A percentile compares a stretch with the other conserved stretches of the same genome.
Evolutionary conservation across 1,140 invertebrate genomes (phyloP).

Genomic region (Pseudomyrmex sp.): DNA sequence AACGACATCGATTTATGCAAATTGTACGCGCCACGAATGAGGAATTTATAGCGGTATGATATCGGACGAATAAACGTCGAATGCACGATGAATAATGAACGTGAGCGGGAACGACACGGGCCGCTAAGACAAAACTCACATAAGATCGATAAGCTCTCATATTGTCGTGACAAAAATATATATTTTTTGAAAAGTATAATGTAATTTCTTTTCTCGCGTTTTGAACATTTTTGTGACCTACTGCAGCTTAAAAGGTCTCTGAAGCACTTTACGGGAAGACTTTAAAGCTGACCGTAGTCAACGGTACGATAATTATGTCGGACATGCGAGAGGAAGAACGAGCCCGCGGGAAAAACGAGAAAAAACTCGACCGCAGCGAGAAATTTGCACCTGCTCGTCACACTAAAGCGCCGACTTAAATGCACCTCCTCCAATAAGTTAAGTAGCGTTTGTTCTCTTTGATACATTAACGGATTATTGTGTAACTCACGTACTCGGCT

Average conservation of each 20-base stretch:
- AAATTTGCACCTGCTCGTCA: slow-evolving; percentile 52
- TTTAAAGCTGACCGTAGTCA: neutral
- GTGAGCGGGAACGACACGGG: neutral
- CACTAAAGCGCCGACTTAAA: slow-evolving; percentile 30
- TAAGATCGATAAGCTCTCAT: no score
- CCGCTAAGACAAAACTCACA: neutral
- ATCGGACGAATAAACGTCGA: slow-evolving; percentile 50
- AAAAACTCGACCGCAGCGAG: slow-evolving; percentile 12
- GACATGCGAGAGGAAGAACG: slow-evolving; percentile 32
- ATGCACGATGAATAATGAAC: slow-evolving; percentile 46
- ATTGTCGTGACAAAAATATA: neutral
- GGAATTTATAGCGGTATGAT: slow-evolving; percentile 53
- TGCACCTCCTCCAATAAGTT: slow-evolving; percentile 29
- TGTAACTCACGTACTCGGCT: neutral
- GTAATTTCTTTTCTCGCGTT: neutral
- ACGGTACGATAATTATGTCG: slow-evolving; percentile 30
- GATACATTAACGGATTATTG: slow-evolving; percentile 36
- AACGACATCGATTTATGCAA: slow-evolving; percentile 58
- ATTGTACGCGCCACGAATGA: slow-evolving; percentile 46
- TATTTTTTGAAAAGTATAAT: neutral
- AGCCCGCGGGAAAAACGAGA: slow-evolving; percentile 35
- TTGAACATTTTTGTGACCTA: neutral
- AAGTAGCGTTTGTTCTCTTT: neutral
- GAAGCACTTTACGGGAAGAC: neutral
- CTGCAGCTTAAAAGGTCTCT: slow-evolving; percentile 6